Percentiles rank a stretch among this genome's conserved stretches.
Conservation (phyloP, 2,113 vertebrate species). For the Rafetus swinhoei region DNA sequence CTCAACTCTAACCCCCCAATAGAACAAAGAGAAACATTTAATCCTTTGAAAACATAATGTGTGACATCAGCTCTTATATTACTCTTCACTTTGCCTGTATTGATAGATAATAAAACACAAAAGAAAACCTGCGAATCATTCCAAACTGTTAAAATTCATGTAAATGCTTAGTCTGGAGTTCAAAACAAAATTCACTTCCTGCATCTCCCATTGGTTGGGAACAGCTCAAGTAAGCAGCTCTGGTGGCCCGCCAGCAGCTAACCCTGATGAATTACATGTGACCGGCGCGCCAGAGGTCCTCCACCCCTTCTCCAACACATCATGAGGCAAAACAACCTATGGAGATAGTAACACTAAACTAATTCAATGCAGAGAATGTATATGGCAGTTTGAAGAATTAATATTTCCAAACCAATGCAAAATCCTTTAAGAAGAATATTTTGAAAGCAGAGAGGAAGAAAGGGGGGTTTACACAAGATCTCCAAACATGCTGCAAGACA, state of each 20-base stretch:
- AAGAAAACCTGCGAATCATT: constrained; percentile 6
- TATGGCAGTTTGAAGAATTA: background rate
- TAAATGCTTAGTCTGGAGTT: background rate
- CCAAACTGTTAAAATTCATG: constrained; percentile 20
- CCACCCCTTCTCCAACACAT: background rate
- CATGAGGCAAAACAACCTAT: background rate
- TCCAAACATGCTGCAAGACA: background rate
- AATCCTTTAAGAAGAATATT: background rate
- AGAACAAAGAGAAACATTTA: background rate
- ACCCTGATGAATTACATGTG: no score
- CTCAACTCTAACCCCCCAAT: background rate
- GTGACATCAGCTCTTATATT: background rate
- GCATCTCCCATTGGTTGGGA: no score
- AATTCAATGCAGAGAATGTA: background rate
- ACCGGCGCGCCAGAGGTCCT: no score
- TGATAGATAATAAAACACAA: background rate
- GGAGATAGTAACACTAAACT: rapidly evolving
- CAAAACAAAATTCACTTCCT: background rate
- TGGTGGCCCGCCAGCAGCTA: no score
- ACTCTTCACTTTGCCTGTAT: background rate
- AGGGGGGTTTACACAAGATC: background rate
- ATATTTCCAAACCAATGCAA: background rate
- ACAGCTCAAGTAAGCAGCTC: no score
- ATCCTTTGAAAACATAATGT: background rate
- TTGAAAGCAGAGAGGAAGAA: background rate